Base-by-base conservation (phyloP, 2,888 invertebrate species). In the Agonum fuliginosum region DNA sequence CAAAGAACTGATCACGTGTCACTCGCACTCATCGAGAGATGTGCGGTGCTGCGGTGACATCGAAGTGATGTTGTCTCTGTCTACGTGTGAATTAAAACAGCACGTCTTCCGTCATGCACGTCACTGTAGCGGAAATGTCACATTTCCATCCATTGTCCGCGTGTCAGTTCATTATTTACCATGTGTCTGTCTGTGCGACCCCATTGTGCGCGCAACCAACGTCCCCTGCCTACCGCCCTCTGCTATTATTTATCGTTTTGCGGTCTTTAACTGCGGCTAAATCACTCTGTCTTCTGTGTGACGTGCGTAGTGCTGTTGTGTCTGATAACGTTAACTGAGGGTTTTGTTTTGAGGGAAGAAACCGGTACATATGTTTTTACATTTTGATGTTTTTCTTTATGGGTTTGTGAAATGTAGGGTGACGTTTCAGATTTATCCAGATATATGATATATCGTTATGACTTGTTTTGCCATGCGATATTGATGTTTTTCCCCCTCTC, bases 161-260 rank as follows among this genome's bases (percentile, higher is more conserved):
- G 58, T 77, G 77, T 70, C 77, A 77, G 70, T 77, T 77, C 77
- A 77, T 77, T 77, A 77, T 77, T 77, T 77, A 77, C 70, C 77
- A 77, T 70, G 70, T 77, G 77, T 70, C 77, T 77, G 70, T 54
- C 58, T 54, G 17, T n/a, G 62, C 74, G 65, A 74, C 74, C 75
- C 75, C 67, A 75, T 75, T 75, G 67, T 67, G 37, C 37, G 30
- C 54, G 8, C n/a, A n/a, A n/a, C n/a, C n/a, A n/a, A n/a, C 30
- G 17, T 34, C 65, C 65, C 65, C 65, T 14, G 19, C 17, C 8
- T 24, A 5, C 22, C 65, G 30, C 75, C 65, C 67, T 67, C 17
- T 51, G 48, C 30, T 51, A 75, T 75, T 75, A 75, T 75, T 75
- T 75, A 75, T 75, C 75, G 75, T 75, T 75, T 75, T 75, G 75